Evolutionary conservation across 2,113 vertebrate species (phyloP), one percentile per base, ranked within the genome.

Genomic region (Otocyon megalotis): DNA sequence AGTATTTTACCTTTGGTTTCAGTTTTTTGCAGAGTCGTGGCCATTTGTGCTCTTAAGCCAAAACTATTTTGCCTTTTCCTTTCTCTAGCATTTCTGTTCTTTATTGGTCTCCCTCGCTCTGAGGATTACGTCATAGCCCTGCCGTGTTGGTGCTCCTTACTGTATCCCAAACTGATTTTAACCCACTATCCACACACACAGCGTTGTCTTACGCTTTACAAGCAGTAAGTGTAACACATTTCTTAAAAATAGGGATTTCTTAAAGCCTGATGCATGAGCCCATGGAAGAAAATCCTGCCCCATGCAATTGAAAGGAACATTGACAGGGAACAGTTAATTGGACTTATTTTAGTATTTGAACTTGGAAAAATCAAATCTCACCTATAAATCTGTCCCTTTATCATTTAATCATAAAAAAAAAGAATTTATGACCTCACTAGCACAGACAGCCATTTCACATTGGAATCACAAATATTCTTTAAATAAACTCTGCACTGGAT

Each of bases 311-410:
- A 82, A 85, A 71, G 56, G 54, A 65, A 20, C 20, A 32, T 81
- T 76, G 71, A 84, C 17, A 58, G n/a, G 67, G 81, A 67, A 80
- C 83, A 77, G 15, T 20, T 84, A 74, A 60, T 32, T 88, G 37
- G 54, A 72, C 32, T 53, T 80, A 3, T 11, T 81, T 92, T 60
- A 92, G 89, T 65, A 20, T 67, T 85, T 76, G 32, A 96, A 95
- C 15, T 48, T 92, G 53, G 83, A 86, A 63, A 90, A 96, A 69
- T 90, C 26, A 26, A 37, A 2, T 62, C 5, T 96, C 62, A 50
- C 37, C 10, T 91, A 10, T 82, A 93, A 89, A 62, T 85, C 82
- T 82, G 22, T 63, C 53, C 9, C 16, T 71, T 72, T 72, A 26
- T 56, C 13, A 22, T 24, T 80, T 50, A 24, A 35, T 37, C 56